Percentiles rank a stretch among this genome's conserved stretches.
These are phyloP conservation scores for Erebia aethiops DNA, from an alignment of 2,888 invertebrate genomes.

Conservation along the genomic window DNA sequence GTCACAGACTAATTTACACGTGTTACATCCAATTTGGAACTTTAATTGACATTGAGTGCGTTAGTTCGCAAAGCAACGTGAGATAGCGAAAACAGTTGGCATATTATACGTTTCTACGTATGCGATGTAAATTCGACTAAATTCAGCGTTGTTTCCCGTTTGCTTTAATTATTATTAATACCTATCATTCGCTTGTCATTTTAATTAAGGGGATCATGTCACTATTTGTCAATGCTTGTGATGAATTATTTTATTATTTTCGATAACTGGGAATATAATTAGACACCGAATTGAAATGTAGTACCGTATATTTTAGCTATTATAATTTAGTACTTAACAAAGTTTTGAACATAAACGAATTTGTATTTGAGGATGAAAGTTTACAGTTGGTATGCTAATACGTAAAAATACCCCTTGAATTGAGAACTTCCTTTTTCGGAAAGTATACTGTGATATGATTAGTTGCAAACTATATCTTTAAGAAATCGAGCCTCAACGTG, in stretches of 20 bases:
- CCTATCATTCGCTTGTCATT: conserved; percentile 23
- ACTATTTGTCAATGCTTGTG: conserved; percentile 27
- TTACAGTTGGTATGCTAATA: too few species aligned
- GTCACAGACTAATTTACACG: conserved; percentile 12
- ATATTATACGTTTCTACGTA: conserved; percentile 13
- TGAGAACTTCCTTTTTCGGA: too few species aligned
- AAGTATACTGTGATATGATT: too few species aligned
- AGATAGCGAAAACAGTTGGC: conserved; percentile 20
- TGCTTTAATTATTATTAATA: conserved; percentile 14
- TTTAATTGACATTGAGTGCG: conserved; percentile 22
- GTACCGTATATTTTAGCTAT: conserved; percentile 14
- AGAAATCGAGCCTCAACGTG: too few species aligned
- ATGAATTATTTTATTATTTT: conserved; percentile 32
- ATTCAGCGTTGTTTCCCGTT: conserved; percentile 19
- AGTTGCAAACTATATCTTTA: too few species aligned
- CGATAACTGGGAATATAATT: conserved; percentile 23
- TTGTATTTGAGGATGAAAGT: too few species aligned
- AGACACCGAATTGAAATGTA: conserved; percentile 26
- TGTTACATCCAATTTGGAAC: conserved; percentile 21
- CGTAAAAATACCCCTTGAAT: too few species aligned
- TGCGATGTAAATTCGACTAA: conserved; percentile 11
- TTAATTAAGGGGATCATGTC: conserved; percentile 31
- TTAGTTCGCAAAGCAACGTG: conserved; percentile 22
- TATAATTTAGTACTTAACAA: too few species aligned
- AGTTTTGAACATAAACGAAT: too few species aligned